Conservation (phyloP, 2,113 vertebrate species). For the Nymphicus hollandicus region DNA sequence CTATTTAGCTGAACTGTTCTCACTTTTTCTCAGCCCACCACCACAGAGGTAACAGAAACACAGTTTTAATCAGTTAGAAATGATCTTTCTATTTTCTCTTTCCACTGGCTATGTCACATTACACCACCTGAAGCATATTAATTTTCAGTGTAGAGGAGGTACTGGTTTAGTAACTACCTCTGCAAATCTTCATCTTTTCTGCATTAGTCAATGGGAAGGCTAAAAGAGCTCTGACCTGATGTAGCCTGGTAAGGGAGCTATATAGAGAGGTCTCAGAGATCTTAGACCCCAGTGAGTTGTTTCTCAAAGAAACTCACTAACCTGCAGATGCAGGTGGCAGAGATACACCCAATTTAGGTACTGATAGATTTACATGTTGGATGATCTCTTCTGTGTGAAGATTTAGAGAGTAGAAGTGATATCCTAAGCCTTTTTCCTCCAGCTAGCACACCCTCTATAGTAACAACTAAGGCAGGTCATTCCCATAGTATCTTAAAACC, state of each 20-base stretch:
- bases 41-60: neutral
- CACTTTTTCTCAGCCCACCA: neutral
- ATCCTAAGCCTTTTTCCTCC: neutral
- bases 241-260: neutral
- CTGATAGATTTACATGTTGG: neutral
- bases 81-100: neutral
- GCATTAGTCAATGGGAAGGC: neutral
- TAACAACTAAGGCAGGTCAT: neutral
- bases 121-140: neutral
- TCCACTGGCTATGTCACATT: neutral
- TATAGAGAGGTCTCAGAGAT: neutral
- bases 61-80: neutral
- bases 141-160: neutral
- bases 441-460: neutral
- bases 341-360: neutral
- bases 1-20: neutral
- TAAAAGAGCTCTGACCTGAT: neutral
- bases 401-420: neutral
- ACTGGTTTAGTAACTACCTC: neutral
- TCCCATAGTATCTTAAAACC: neutral
- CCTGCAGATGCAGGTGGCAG: neutral
- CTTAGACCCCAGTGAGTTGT: neutral
- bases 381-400: neutral
- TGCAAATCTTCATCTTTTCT: neutral
- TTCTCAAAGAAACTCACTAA: neutral